Evolutionary conservation across 37 sponge, comb jelly and placozoan species (phyloP).

Genomic region (Beroe ovata): DNA sequence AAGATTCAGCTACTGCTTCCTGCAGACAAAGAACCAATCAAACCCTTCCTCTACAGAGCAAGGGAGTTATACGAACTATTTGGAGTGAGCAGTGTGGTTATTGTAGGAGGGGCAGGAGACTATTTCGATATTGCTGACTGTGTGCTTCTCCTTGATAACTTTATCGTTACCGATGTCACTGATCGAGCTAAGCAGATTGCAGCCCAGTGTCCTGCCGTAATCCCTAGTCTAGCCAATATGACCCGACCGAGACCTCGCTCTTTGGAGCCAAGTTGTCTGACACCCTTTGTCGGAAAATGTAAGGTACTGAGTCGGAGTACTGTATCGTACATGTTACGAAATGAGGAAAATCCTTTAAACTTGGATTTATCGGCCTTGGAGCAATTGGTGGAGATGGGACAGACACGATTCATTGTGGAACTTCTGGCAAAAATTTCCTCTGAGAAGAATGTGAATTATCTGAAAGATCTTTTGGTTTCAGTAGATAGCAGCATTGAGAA

Average conservation of each 20-base stretch:
- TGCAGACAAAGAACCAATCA: conserved; percentile 69
- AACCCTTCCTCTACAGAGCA: conserved; percentile 66
- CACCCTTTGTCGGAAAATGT: not conserved
- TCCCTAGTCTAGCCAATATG: conserved; percentile 16
- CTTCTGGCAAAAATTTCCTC: not conserved
- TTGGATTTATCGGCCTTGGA: conserved; percentile 19
- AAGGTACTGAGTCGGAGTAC: not conserved
- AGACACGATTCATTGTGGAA: conserved; percentile 1
- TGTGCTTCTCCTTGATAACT: conserved; percentile 59
- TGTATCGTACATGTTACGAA: not conserved
- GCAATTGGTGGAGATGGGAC: conserved; percentile 39
- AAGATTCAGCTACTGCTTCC: conserved; percentile 67
- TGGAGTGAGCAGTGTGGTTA: conserved; percentile 65
- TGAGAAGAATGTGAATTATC: not conserved
- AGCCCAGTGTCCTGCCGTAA: not conserved
- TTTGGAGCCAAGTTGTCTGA: not conserved
- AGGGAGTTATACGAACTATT: not conserved
- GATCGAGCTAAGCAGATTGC: conserved; percentile 69
- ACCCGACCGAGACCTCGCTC: not conserved
- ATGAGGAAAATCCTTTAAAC: not conserved
- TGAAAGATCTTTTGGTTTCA: not conserved
- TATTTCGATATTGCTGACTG: conserved; percentile 64
- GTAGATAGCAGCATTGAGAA: not conserved
- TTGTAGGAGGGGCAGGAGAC: conserved; percentile 69
- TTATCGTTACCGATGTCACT: conserved; percentile 41